Evolutionary conservation across 2,113 vertebrate genomes (phyloP).

Genomic region (Accipiter virgatus): DNA sequence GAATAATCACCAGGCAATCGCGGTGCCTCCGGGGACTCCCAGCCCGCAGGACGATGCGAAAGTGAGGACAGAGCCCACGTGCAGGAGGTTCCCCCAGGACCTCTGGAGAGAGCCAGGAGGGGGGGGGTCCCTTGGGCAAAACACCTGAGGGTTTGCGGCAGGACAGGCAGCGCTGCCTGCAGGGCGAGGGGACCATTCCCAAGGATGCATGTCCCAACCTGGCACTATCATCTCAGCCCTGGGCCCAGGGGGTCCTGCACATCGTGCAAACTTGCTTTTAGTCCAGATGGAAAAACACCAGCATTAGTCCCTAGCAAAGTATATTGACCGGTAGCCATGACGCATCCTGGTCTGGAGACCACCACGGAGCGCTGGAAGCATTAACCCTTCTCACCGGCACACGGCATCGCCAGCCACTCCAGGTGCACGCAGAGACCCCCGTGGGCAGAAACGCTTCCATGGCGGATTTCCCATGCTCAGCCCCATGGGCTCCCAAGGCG

Average conservation of each 20-base stretch:
- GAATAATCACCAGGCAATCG: not conserved
- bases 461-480: not conserved
- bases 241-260: not conserved
- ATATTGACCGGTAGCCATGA: rapidly evolving
- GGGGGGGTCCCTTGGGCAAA: not conserved
- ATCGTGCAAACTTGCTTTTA: rapidly evolving
- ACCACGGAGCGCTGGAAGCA: rapidly evolving
- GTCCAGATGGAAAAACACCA: not conserved
- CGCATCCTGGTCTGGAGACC: rapidly evolving
- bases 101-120: not conserved
- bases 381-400: rapidly evolving
- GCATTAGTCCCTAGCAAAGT: not conserved
- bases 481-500: too few relatives aligned
- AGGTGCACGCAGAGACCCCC: rapidly evolving
- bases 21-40: rapidly evolving
- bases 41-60: rapidly evolving
- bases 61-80: not conserved
- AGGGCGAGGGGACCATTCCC: rapidly evolving
- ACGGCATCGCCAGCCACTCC: rapidly evolving
- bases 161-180: not conserved
- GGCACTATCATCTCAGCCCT: not conserved
- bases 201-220: not conserved
- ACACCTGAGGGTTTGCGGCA: rapidly evolving
- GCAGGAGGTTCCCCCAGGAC: not conserved
- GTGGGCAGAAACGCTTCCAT: rapidly evolving